phyloP scores from a whole-genome alignment of 2,797 vertebrate species.

The Diceros bicornis region DNA sequence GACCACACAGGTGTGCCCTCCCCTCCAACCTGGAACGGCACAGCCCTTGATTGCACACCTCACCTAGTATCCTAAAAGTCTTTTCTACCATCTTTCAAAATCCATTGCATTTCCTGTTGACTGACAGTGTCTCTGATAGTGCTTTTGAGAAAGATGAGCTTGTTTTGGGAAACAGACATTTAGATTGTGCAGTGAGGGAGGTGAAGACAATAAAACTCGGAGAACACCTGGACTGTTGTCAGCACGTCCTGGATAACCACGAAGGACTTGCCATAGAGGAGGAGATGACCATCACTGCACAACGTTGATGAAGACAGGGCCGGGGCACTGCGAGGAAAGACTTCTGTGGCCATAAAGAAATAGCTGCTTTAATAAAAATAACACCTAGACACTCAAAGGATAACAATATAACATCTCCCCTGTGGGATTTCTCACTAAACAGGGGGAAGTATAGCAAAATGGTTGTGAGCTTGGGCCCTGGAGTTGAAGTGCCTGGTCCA shows the following conservation, averaged over 20 bases:
- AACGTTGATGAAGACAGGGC: slow-evolving; percentile 78
- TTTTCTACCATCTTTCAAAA: slow-evolving; percentile 69
- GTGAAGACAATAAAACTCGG: slow-evolving; percentile 51
- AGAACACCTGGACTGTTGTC: slow-evolving; percentile 73
- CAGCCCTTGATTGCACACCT: slow-evolving; percentile 54
- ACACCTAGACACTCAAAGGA: background rate
- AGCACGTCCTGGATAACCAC: slow-evolving; percentile 68
- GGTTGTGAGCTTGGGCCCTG: background rate
- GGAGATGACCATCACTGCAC: slow-evolving; percentile 70
- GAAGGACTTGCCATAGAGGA: slow-evolving; percentile 82
- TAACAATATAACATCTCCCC: background rate
- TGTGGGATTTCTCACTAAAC: background rate
- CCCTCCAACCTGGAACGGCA: background rate
- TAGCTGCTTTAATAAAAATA: slow-evolving; percentile 35
- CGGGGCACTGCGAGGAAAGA: slow-evolving; percentile 71
- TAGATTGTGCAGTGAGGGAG: slow-evolving; percentile 78
- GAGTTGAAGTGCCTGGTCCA: background rate
- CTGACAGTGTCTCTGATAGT: slow-evolving; percentile 84
- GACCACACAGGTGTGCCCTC: slow-evolving; percentile 32
- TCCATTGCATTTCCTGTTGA: slow-evolving; percentile 69
- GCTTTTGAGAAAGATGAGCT: slow-evolving; percentile 86
- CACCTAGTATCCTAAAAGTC: background rate
- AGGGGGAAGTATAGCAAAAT: background rate
- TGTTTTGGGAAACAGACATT: slow-evolving; percentile 86
- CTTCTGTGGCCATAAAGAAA: slow-evolving; percentile 67